Percentiles rank a stretch among this genome's conserved stretches.
Conservation (phyloP, 2,888 invertebrate species). For the Ophion obscuratus region DNA sequence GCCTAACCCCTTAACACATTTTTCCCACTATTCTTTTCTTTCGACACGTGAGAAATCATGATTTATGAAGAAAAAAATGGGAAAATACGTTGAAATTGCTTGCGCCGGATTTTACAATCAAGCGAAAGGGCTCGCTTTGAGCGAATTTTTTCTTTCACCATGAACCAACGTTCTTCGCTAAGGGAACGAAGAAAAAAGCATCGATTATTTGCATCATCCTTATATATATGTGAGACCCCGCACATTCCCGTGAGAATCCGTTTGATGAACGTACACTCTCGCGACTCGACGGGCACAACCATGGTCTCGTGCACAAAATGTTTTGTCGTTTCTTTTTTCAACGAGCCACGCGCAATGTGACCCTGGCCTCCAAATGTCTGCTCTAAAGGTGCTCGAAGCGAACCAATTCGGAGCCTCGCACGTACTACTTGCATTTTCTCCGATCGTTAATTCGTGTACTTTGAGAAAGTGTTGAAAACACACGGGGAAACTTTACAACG, state of each 20-base stretch:
- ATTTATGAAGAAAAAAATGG: too few species aligned
- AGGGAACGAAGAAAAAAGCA: not conserved
- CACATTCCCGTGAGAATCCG: not conserved
- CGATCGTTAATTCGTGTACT: not conserved
- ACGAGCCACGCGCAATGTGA: not conserved
- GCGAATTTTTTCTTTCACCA: too few species aligned
- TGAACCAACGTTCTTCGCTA: too few species aligned
- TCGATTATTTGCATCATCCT: not conserved
- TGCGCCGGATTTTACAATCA: too few species aligned
- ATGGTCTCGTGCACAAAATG: not conserved
- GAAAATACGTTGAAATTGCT: too few species aligned
- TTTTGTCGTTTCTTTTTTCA: not conserved
- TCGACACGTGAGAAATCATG: too few species aligned
- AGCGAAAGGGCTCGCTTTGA: too few species aligned
- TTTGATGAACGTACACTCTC: not conserved
- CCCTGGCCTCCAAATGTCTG: not conserved
- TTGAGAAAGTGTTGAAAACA: conserved; percentile 24
- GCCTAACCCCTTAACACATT: too few species aligned
- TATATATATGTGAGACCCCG: not conserved
- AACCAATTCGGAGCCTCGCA: conserved; percentile 3
- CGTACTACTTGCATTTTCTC: conserved; percentile 7
- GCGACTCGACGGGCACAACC: not conserved
- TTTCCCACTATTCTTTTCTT: too few species aligned
- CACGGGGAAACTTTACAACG: conserved; percentile 8
- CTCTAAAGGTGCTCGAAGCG: conserved; percentile 11